Evolutionary conservation across 2,797 vertebrate species (phyloP), one percentile per base, ranked within the genome.

Genomic region (Macropodus opercularis): DNA sequence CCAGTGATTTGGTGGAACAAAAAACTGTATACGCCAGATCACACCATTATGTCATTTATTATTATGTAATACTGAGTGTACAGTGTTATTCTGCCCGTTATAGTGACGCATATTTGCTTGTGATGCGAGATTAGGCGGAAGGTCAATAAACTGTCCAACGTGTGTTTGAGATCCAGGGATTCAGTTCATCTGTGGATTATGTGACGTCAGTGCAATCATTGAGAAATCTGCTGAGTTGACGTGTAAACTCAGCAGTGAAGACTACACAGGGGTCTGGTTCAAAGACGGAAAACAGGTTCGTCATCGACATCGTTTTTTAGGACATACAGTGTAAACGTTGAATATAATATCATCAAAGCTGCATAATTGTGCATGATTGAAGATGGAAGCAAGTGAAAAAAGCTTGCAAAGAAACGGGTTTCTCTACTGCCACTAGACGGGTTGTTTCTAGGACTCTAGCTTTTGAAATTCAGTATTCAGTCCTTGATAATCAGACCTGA

Each of bases 241-340:
- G 4, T 96, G 94, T 51, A 92, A 89, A 42, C 89, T 96, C 74
- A 93, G 83, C 83, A 91, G 72, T 18, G 87, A 94, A 6, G 81
- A 92, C 1, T 89, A 91, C 27, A 85, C 90, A 0, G 94, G 94
- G 26, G 27, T 22, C 68, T 96, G 95, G 95, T 94, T 92, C 85
- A 95, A 92, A 82, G 93, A 95, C 13, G 92, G 94, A 11, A 86
- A 89, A 38, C 90, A 96, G 94, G 96, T 97, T 22, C 53, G 87
- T 58, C 8, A 8, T 24, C 12, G 32, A 50, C 18, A 29, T 44
- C 15, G 31, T 43, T 65, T 26, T 17, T 3, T 27, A 11, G 18
- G 3, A 1, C 18, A n/a, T n/a, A n/a, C n/a, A n/a, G n/a, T n/a
- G n/a, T n/a, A n/a, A n/a, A n/a, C n/a, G n/a, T n/a, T n/a, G n/a